Conservation (phyloP, 1,140 invertebrate species). For the Tenebrio molitor region DNA sequence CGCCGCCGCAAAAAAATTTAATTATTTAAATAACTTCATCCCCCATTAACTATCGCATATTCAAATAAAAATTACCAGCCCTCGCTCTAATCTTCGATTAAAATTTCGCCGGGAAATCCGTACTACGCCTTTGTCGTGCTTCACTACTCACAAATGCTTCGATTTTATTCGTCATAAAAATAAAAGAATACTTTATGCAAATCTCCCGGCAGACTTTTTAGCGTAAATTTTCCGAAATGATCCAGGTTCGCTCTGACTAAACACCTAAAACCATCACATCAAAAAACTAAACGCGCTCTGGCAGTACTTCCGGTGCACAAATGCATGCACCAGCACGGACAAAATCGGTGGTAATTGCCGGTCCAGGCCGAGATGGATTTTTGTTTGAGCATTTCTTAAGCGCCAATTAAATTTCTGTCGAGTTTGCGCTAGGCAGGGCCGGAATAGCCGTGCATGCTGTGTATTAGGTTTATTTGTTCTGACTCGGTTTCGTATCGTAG, state of each 20-base stretch:
- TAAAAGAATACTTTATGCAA: too few species aligned
- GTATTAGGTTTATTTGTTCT: slow-evolving; percentile 39
- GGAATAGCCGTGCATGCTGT: slow-evolving; percentile 29
- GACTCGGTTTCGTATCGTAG: slow-evolving; percentile 27
- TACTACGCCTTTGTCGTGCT: background rate
- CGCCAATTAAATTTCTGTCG: slow-evolving; percentile 37
- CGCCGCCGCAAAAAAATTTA: slow-evolving; percentile 29
- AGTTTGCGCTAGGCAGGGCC: slow-evolving; percentile 16
- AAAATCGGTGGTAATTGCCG: slow-evolving; percentile 14
- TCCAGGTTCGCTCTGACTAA: too few species aligned
- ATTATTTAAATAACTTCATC: slow-evolving; percentile 37
- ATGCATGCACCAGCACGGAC: slow-evolving; percentile 14
- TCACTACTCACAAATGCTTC: too few species aligned
- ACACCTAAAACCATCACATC: too few species aligned
- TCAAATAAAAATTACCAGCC: slow-evolving; percentile 2
- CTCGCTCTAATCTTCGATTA: slow-evolving; percentile 9
- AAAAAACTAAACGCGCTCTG: background rate
- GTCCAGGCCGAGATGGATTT: slow-evolving; percentile 17
- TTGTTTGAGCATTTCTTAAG: slow-evolving; percentile 24
- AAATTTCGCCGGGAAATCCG: background rate
- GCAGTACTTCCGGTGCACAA: background rate
- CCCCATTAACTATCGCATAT: slow-evolving; percentile 35
- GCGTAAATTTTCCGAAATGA: too few species aligned
- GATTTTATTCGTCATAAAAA: too few species aligned
- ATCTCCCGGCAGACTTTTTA: too few species aligned